Evolutionary conservation across 2,888 invertebrate genomes (phyloP).

Genomic region (Lepidochrysops patricia): DNA sequence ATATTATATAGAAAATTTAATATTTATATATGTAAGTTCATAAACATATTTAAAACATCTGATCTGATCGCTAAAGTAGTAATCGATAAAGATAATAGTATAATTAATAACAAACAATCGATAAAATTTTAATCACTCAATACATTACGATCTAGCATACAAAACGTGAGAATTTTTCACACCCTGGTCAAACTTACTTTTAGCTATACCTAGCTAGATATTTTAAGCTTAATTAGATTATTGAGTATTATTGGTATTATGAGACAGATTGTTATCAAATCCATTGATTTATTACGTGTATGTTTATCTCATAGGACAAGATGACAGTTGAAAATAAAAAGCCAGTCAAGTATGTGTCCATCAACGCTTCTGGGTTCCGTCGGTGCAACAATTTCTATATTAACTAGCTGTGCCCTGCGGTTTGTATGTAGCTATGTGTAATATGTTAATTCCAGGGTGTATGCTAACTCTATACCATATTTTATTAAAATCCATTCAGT

Average conservation of each 20-base stretch:
- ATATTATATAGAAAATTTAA: too few relatives aligned
- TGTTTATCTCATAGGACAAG: not conserved
- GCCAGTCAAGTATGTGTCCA: not conserved
- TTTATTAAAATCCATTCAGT: too few relatives aligned
- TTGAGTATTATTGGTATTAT: not conserved
- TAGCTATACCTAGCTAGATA: too few relatives aligned
- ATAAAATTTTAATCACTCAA: not conserved
- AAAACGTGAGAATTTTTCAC: not conserved
- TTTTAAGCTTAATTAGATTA: not conserved
- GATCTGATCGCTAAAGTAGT: too few relatives aligned
- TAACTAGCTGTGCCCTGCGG: too few relatives aligned
- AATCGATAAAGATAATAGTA: too few relatives aligned
- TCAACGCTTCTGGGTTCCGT: not conserved
- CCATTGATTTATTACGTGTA: not conserved
- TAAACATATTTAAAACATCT: too few relatives aligned
- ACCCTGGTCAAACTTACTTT: not conserved
- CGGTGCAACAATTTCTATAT: too few relatives aligned
- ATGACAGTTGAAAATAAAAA: not conserved
- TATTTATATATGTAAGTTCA: too few relatives aligned
- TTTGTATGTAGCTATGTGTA: too few relatives aligned
- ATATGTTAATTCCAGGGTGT: too few relatives aligned
- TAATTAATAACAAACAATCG: not conserved
- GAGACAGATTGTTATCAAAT: not conserved
- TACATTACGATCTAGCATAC: not conserved
- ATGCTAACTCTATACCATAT: too few relatives aligned